Evolutionary conservation across 2,113 vertebrate species (phyloP), one percentile per base, ranked within the genome.

Genomic region (Labeo rohita): DNA sequence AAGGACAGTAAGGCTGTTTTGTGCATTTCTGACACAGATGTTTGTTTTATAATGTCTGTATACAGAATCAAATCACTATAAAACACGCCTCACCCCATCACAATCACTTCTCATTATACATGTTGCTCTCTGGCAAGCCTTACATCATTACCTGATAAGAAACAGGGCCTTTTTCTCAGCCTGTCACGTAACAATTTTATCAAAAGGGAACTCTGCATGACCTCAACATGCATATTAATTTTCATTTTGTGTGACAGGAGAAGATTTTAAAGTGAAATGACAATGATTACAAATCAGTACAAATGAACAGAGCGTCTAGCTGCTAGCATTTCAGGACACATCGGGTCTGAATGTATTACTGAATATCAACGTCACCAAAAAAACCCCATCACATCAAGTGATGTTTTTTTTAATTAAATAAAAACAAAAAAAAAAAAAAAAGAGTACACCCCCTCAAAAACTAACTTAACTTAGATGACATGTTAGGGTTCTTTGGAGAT

Each of bases 91-190:
- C 49, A 79, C 13, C 45, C 61, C 13, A 75, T 76, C 77, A 75
- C 45, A 43, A 43, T 39, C 2, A 50, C 10, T 75, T 54, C 74
- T 73, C 39, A 80, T 43, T 5, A 80, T 73, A 18, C 80, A 86
- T 59, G 16, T 45, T 76, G 76, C 84, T 73, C 34, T 61, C 23
- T n/a, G 39, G 45, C 10, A 61, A 80, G 28, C 76, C 45, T 50
- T 36, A 70, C 23, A 83, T 80, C 65, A 86, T 15, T 74, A 56
- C 12, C 54, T 81, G 85, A 84, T 75, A 84, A 86, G 66, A 43
- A 59, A 16, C 8, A 80, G 3, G 52, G 11, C 4, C 70, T 11
- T 78, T 39, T 70, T 85, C 23, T n/a, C 36, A 52, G 61, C 80
- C 28, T 21, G 16, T 47, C 61, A 47, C 8, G 1, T 0, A 72